phyloP scores from a whole-genome alignment of 2,888 invertebrate genomes.

The Julus scandinavius region DNA sequence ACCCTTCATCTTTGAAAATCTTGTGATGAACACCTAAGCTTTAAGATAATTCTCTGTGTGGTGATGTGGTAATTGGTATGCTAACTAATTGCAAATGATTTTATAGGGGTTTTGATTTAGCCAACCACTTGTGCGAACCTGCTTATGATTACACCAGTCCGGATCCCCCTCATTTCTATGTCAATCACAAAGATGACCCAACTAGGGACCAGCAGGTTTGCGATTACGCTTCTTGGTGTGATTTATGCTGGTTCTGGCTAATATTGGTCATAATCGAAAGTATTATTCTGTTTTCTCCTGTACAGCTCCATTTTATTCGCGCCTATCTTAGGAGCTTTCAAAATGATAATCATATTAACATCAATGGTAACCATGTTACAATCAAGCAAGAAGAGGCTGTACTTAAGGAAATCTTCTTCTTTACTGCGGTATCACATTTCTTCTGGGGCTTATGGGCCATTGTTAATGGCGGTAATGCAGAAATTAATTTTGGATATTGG shows the following conservation, averaged over 20 bases:
- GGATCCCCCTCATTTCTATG: conserved; percentile 80
- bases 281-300: conserved; percentile 54
- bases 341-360: conserved; percentile 62
- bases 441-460: conserved; percentile 96
- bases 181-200: conserved; percentile 77
- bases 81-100: neutral
- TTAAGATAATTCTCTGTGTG: too few species aligned
- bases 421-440: conserved; percentile 87
- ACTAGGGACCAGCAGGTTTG: conserved; percentile 81
- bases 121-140: conserved; percentile 94
- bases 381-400: conserved; percentile 64
- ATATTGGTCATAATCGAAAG: neutral
- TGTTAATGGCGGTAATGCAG: conserved; percentile 85
- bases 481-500: conserved; percentile 95
- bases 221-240: neutral
- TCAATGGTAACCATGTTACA: neutral
- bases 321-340: conserved; percentile 70
- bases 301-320: conserved; percentile 69
- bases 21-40: too few species aligned
- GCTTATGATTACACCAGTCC: conserved; percentile 85
- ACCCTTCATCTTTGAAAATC: too few species aligned
- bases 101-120: conserved; percentile 85
- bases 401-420: conserved; percentile 82
- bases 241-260: neutral
- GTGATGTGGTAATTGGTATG: too few species aligned